Percentiles rank a stretch among this genome's conserved stretches.
Conservation (phyloP, 1,140 invertebrate species). For the Zaprionus davidi region DNA sequence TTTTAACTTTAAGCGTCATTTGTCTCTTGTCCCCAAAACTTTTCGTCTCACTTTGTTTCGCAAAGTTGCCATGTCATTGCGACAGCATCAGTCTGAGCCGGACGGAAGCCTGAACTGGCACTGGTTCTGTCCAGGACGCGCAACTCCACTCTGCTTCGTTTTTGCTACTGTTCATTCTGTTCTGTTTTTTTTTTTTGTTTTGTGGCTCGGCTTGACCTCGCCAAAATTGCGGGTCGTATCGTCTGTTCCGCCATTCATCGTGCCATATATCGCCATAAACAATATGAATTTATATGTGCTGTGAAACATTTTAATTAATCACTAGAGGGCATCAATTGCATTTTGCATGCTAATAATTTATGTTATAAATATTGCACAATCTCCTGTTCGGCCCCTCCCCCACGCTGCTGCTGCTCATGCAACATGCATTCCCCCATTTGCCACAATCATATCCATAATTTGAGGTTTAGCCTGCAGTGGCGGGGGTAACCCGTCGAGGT, state of each 20-base stretch:
- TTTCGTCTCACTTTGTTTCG: constrained; percentile 78
- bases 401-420: not conserved
- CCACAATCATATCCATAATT: constrained; percentile 51
- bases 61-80: constrained; percentile 73
- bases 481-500: not conserved
- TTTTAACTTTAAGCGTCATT: constrained; percentile 78
- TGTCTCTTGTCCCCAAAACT: constrained; percentile 66
- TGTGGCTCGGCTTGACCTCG: constrained; percentile 39
- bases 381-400: constrained; percentile 26
- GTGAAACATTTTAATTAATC: constrained; percentile 81
- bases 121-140: no score
- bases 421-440: not conserved
- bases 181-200: not conserved
- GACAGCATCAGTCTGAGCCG: constrained; percentile 28
- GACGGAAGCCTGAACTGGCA: constrained; percentile 9
- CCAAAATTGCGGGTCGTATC: constrained; percentile 38
- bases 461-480: constrained; percentile 40
- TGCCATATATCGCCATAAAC: constrained; percentile 59
- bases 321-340: constrained; percentile 81
- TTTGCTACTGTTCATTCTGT: not conserved
- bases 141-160: no score
- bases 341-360: constrained; percentile 80
- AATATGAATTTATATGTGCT: constrained; percentile 77
- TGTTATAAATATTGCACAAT: constrained; percentile 73
- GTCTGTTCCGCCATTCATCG: constrained; percentile 9